These are phyloP conservation scores for Pomatorhinus ruficollis DNA, from an alignment of 2,113 vertebrate genomes.

Conservation along the genomic window DNA sequence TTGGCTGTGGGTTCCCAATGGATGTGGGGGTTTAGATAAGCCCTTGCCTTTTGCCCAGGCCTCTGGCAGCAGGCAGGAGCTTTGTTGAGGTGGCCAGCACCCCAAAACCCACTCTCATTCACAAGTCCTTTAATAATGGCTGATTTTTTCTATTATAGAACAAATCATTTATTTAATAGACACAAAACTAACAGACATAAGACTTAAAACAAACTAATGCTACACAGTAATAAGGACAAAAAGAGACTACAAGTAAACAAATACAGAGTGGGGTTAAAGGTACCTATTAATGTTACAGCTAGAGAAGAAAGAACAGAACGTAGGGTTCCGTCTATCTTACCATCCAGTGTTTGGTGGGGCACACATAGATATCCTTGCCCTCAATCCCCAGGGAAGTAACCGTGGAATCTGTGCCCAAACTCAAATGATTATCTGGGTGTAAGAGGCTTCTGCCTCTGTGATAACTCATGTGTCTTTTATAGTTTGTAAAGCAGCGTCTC, in stretches of 20 bases:
- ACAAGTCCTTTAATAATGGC: neutral
- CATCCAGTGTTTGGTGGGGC: neutral
- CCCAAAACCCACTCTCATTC: neutral
- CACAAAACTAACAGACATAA: neutral
- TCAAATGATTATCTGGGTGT: rapidly evolving
- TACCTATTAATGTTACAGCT: neutral
- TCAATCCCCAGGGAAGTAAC: neutral
- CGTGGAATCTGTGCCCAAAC: neutral
- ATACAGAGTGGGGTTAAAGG: neutral
- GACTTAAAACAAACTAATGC: no score
- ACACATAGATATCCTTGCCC: neutral
- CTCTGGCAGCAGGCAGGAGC: neutral
- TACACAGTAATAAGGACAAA: neutral
- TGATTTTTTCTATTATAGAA: neutral
- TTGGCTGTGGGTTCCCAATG: neutral
- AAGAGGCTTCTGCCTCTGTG: neutral
- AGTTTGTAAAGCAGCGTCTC: neutral
- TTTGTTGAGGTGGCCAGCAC: neutral
- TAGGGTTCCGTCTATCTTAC: neutral
- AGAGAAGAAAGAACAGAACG: neutral
- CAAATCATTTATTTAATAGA: neutral
- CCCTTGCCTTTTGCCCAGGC: neutral
- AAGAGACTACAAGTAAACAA: neutral
- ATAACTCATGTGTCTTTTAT: neutral
- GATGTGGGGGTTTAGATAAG: neutral